A percentile compares a stretch with the other conserved stretches of the same genome.
phyloP scores from a whole-genome alignment of 2,888 invertebrate species.

The Tenthredo scrophulariae region DNA sequence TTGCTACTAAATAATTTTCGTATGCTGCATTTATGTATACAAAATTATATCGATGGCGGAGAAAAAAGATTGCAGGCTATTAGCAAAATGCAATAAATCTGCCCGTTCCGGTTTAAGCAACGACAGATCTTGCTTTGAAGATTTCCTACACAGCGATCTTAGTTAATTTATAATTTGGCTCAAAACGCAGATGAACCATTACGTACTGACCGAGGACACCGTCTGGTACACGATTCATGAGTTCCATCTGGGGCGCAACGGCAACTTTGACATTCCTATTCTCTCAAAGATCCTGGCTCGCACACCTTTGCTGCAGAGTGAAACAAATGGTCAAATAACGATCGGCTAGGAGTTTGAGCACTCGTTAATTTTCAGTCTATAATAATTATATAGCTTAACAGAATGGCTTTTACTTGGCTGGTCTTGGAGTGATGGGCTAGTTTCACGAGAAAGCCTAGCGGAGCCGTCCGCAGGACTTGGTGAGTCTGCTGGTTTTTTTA shows the following conservation, averaged over 20 bases:
- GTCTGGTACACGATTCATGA: background rate
- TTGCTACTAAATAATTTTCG: background rate
- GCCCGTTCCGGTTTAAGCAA: background rate
- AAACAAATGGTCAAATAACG: background rate
- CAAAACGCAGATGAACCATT: background rate
- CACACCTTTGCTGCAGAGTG: background rate
- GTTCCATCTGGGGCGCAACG: background rate
- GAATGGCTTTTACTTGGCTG: background rate
- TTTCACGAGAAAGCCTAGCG: background rate
- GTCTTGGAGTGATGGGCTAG: background rate
- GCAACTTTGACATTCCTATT: background rate
- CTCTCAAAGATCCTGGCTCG: slow-evolving; percentile 5
- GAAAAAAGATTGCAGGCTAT: background rate
- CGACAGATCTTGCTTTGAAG: background rate
- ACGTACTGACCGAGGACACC: background rate
- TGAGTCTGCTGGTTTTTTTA: slow-evolving; percentile 54
- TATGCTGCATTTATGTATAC: background rate
- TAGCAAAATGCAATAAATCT: background rate
- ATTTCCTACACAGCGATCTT: background rate
- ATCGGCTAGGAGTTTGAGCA: background rate
- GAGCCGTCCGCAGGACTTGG: background rate
- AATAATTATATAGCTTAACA: background rate
- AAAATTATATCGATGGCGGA: too few species aligned
- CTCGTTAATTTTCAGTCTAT: background rate
- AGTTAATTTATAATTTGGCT: background rate